Percentiles rank a stretch among this genome's conserved stretches.
Conservation (phyloP, 2,797 vertebrate species). For the Schizopygopsis pylzovi region DNA sequence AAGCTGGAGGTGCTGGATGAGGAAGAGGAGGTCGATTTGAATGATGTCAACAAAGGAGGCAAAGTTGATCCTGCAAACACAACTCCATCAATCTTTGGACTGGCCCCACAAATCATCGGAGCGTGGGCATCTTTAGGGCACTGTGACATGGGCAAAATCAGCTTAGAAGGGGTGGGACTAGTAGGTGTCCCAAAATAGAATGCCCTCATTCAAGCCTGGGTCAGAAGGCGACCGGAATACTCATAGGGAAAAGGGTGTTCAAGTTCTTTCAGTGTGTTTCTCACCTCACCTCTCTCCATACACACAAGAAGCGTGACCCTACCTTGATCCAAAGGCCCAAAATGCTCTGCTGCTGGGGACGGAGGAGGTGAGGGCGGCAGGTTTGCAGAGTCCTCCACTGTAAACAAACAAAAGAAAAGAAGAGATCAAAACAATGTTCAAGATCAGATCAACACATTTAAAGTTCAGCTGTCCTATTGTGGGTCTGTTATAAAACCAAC, state of each 20-base stretch:
- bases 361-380: constrained; percentile 97
- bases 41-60: constrained; percentile 52
- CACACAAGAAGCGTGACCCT: constrained; percentile 59
- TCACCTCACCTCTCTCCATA: constrained; percentile 54
- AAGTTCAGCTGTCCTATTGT: constrained; percentile 24
- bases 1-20: constrained; percentile 59
- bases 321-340: constrained; percentile 92
- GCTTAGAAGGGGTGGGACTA: constrained; percentile 32
- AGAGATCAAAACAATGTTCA: constrained; percentile 36
- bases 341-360: constrained; percentile 93
- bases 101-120: constrained; percentile 3
- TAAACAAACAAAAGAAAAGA: constrained; percentile 28
- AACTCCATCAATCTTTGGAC: constrained; percentile 54
- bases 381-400: constrained; percentile 91
- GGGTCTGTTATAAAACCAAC: constrained; percentile 8
- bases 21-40: constrained; percentile 64
- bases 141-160: constrained; percentile 21
- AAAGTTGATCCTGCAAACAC: constrained; percentile 54
- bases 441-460: constrained; percentile 17
- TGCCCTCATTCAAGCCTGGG: constrained; percentile 36
- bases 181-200: constrained; percentile 1
- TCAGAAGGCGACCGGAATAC: constrained; percentile 55
- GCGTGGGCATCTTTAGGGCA: constrained; percentile 9
- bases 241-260: constrained; percentile 9
- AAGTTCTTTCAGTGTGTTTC: constrained; percentile 50